These are phyloP conservation scores for Nycticryphes semicollaris DNA, from an alignment of 2,113 vertebrate species.

Conservation along the genomic window DNA sequence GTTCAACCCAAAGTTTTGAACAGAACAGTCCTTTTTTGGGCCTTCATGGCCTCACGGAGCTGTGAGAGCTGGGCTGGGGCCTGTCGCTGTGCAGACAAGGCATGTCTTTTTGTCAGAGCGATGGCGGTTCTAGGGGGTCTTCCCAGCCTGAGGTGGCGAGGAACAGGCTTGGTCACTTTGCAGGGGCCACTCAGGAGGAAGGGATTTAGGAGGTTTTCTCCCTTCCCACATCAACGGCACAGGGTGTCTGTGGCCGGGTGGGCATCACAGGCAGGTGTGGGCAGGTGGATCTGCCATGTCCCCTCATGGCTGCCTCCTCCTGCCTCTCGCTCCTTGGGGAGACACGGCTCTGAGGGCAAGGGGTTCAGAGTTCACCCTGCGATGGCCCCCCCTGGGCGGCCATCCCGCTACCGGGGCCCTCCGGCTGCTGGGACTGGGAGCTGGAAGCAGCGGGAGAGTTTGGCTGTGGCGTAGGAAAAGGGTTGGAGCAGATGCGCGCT, in stretches of 20 bases:
- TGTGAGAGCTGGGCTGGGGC: rapidly evolving
- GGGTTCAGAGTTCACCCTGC: rapidly evolving
- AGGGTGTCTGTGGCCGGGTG: rapidly evolving
- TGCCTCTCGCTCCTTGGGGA: rapidly evolving
- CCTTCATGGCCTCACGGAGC: neutral
- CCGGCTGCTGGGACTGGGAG: neutral
- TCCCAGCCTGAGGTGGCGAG: neutral
- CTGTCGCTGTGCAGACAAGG: neutral
- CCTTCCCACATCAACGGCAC: too few relatives aligned
- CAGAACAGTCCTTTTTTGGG: neutral
- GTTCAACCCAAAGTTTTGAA: neutral
- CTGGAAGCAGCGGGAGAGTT: neutral
- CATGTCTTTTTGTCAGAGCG: rapidly evolving
- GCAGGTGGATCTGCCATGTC: neutral
- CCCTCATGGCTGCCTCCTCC: neutral
- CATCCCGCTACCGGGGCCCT: neutral
- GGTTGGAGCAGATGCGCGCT: neutral
- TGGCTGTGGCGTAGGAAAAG: neutral
- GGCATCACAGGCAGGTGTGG: neutral
- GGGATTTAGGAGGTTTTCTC: neutral
- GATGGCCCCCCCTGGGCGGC: rapidly evolving
- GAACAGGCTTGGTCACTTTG: neutral
- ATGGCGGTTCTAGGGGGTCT: neutral
- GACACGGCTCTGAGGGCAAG: neutral
- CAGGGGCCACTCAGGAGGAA: neutral